Conservation (phyloP, 2,888 invertebrate genomes). For the Tryphoninae sp. region DNA sequence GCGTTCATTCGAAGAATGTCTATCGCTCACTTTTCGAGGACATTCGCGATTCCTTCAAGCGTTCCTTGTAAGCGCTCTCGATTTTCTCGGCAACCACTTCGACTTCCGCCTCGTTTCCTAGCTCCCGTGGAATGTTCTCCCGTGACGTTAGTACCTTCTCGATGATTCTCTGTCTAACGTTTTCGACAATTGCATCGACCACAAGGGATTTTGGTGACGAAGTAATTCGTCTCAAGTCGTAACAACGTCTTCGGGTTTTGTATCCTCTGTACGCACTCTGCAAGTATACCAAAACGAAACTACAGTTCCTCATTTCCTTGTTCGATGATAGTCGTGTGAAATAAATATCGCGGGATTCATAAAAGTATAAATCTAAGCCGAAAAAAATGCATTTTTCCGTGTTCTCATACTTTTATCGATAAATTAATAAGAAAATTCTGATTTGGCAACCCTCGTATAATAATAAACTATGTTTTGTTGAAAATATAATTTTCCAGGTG, state of each 20-base stretch:
- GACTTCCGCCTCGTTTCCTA: conserved; percentile 65
- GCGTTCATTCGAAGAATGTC: conserved; percentile 47
- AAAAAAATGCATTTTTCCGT: too few relatives aligned
- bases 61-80: conserved; percentile 68
- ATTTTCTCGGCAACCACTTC: conserved; percentile 65
- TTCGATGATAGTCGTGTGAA: not conserved
- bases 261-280: conserved; percentile 68
- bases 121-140: conserved; percentile 68
- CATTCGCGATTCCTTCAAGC: conserved; percentile 64
- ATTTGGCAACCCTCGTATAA: too few relatives aligned
- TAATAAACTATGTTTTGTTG: too few relatives aligned
- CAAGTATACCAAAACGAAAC: not conserved
- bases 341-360: not conserved
- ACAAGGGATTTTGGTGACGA: conserved; percentile 65
- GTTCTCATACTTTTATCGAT: too few relatives aligned
- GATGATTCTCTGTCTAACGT: conserved; percentile 68
- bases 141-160: conserved; percentile 64
- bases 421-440: too few relatives aligned
- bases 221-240: conserved; percentile 52
- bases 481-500: too few relatives aligned
- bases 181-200: conserved; percentile 68
- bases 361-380: not conserved
- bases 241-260: conserved; percentile 49
- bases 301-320: not conserved
- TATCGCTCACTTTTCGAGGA: conserved; percentile 64